Conservation (phyloP, 2,113 vertebrate genomes). For the Vireo altiloquus region DNA sequence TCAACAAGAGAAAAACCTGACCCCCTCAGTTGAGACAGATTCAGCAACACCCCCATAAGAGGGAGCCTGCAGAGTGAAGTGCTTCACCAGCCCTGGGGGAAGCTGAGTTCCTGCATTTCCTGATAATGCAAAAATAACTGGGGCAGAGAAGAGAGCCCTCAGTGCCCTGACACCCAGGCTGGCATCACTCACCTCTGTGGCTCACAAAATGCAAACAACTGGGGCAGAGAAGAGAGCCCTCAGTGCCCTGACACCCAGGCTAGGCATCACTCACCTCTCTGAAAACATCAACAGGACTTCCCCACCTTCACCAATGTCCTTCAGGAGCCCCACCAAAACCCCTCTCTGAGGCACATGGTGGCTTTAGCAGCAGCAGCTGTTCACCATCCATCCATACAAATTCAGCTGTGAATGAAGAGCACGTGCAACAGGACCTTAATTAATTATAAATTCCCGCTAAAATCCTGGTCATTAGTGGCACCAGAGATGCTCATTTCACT, state of each 20-base stretch:
- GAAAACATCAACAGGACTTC: fast-evolving
- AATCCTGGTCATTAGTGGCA: not conserved
- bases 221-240: not conserved
- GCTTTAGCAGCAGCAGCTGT: not conserved
- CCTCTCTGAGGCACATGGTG: not conserved
- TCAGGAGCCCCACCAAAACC: not conserved
- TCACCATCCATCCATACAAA: not conserved
- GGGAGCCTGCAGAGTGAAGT: not conserved
- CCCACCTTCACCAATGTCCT: not conserved
- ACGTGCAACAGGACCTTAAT: not conserved
- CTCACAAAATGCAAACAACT: not conserved
- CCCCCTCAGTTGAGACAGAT: fast-evolving
- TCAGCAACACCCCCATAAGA: fast-evolving
- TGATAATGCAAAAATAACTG: not conserved
- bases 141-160: not conserved
- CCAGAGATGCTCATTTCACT: not conserved
- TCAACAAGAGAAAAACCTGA: fast-evolving
- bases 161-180: fast-evolving
- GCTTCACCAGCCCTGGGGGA: fast-evolving
- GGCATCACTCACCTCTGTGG: not conserved
- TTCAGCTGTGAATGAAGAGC: not conserved
- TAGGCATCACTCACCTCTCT: not conserved
- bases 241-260: fast-evolving
- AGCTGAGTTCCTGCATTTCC: not conserved
- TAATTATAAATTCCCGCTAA: not conserved